Evolutionary conservation across 2,888 invertebrate species (phyloP).

Genomic region (Pandemis corylana): DNA sequence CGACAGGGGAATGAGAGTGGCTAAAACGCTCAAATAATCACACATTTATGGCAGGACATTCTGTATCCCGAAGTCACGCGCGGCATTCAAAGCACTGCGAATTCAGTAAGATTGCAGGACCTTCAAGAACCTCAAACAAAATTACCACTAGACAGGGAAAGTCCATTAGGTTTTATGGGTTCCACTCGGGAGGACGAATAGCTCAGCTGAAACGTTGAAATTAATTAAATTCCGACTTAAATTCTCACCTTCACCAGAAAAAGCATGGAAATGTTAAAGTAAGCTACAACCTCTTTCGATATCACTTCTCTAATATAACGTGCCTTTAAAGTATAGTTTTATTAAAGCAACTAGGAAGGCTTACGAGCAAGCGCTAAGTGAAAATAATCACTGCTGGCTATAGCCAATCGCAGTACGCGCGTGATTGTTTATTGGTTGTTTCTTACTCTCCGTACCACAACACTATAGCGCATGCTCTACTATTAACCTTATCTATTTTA

Average conservation of each 20-base stretch:
- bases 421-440: no score
- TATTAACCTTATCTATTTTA: no score
- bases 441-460: no score
- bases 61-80: slow-evolving; percentile 44
- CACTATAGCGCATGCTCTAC: no score
- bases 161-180: slow-evolving; percentile 83
- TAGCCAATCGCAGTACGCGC: no score
- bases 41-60: not conserved
- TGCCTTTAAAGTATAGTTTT: not conserved
- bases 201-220: slow-evolving; percentile 72
- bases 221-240: slow-evolving; percentile 75
- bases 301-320: not conserved
- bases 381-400: no score
- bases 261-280: slow-evolving; percentile 42
- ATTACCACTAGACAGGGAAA: slow-evolving; percentile 81
- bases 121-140: slow-evolving; percentile 66
- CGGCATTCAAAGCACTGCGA: slow-evolving; percentile 54
- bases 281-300: not conserved
- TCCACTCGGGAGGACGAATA: slow-evolving; percentile 73
- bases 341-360: no score
- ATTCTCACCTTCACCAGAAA: slow-evolving; percentile 68
- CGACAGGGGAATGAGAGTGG: no score
- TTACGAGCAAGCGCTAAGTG: no score
- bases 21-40: not conserved
- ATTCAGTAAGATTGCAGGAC: slow-evolving; percentile 68